These are phyloP conservation scores for Allolobophora icterica DNA, from an alignment of 2,888 invertebrate genomes.

Conservation along the genomic window DNA sequence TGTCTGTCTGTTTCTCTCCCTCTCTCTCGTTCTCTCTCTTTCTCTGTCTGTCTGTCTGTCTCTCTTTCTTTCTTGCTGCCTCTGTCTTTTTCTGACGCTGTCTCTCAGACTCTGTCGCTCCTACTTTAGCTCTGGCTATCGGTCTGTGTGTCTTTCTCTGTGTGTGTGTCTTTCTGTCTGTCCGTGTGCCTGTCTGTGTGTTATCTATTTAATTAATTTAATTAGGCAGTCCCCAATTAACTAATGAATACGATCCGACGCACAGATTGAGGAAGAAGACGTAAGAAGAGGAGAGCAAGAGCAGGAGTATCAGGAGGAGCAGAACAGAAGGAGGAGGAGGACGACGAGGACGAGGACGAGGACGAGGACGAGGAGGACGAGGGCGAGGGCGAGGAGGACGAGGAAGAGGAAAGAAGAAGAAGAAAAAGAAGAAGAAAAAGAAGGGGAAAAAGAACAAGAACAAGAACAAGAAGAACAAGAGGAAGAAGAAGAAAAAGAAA, in stretches of 20 bases:
- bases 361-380: too few relatives aligned
- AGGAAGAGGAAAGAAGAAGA: background rate
- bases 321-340: too few relatives aligned
- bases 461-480: background rate
- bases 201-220: too few relatives aligned
- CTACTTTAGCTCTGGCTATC: background rate
- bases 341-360: too few relatives aligned
- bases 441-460: background rate
- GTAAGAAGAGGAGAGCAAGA: background rate
- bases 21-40: background rate
- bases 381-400: too few relatives aligned
- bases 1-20: background rate
- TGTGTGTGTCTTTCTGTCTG: background rate
- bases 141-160: too few relatives aligned
- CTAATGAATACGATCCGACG: background rate
- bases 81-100: background rate
- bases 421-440: too few relatives aligned
- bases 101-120: too few relatives aligned
- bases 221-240: background rate
- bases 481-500: slow-evolving; percentile 12
- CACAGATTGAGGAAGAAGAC: background rate
- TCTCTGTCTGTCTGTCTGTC: slow-evolving; percentile 32
- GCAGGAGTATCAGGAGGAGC: background rate
- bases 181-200: slow-evolving; percentile 30
- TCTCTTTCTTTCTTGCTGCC: background rate